Percentiles rank a stretch among this genome's conserved stretches.
These are phyloP conservation scores for Leptoclinus maculatus DNA, from an alignment of 2,797 vertebrate species.

Conservation along the genomic window DNA sequence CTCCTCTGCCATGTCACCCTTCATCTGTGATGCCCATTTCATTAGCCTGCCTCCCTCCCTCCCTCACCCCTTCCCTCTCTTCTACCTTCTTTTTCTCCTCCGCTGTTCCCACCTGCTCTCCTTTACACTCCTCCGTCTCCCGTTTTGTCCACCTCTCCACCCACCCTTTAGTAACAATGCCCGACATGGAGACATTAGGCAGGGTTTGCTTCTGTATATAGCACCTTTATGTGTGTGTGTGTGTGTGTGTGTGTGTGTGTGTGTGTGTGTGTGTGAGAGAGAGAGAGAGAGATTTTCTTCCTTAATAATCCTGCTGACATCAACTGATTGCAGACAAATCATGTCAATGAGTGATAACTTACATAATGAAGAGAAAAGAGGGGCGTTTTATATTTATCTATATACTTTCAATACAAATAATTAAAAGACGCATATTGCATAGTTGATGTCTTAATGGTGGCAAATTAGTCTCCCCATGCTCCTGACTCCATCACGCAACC, in stretches of 20 bases:
- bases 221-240: neutral
- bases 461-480: slow-evolving; percentile 79
- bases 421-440: neutral
- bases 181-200: slow-evolving; percentile 6
- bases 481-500: slow-evolving; percentile 68
- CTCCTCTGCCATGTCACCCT: slow-evolving; percentile 67
- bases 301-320: neutral
- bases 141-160: slow-evolving; percentile 35
- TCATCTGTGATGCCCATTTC: slow-evolving; percentile 70
- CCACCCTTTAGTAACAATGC: slow-evolving; percentile 24
- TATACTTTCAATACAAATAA: neutral
- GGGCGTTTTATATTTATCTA: neutral
- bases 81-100: slow-evolving; percentile 33
- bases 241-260: neutral
- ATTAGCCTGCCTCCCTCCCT: slow-evolving; percentile 64
- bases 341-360: neutral
- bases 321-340: neutral
- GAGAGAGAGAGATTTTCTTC: neutral
- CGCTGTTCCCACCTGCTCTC: slow-evolving; percentile 53
- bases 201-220: neutral
- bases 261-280: neutral
- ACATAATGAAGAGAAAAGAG: neutral
- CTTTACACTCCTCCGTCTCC: slow-evolving; percentile 16
- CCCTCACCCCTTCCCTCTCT: slow-evolving; percentile 28
- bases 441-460: slow-evolving; percentile 30